These are phyloP conservation scores for Platynereis dumerilii DNA, from an alignment of 2,888 invertebrate species.

Conservation along the genomic window DNA sequence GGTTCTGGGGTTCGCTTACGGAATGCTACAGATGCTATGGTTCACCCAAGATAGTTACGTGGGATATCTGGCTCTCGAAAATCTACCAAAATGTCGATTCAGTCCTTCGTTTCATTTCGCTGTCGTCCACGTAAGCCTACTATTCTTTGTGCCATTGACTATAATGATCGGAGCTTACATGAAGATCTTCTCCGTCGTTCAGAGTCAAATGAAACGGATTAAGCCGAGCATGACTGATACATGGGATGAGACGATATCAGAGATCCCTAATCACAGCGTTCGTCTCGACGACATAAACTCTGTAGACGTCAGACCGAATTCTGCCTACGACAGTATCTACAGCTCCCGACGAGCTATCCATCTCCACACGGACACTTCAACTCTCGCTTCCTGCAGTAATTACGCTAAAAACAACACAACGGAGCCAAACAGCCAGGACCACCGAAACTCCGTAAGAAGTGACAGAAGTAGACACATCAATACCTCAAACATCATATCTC, in stretches of 20 bases:
- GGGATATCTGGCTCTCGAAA: not conserved
- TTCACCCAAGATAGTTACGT: constrained; percentile 7
- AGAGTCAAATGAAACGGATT: constrained; percentile 32
- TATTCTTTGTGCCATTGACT: constrained; percentile 25
- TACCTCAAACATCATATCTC: too few species aligned
- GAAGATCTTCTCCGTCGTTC: constrained; percentile 35
- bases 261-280: not conserved
- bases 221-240: constrained; percentile 1
- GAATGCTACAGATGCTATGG: constrained; percentile 29
- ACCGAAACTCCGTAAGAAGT: too few species aligned
- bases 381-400: too few species aligned
- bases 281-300: too few species aligned
- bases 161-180: constrained; percentile 29
- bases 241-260: constrained; percentile 17
- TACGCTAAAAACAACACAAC: too few species aligned
- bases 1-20: constrained; percentile 31
- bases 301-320: too few species aligned
- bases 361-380: too few species aligned
- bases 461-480: too few species aligned
- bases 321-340: too few species aligned
- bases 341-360: too few species aligned
- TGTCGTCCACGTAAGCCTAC: constrained; percentile 30
- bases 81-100: constrained; percentile 20
- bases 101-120: constrained; percentile 24
- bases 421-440: too few species aligned